phyloP scores from a whole-genome alignment of 2,888 invertebrate species.

The Altica lythri region DNA sequence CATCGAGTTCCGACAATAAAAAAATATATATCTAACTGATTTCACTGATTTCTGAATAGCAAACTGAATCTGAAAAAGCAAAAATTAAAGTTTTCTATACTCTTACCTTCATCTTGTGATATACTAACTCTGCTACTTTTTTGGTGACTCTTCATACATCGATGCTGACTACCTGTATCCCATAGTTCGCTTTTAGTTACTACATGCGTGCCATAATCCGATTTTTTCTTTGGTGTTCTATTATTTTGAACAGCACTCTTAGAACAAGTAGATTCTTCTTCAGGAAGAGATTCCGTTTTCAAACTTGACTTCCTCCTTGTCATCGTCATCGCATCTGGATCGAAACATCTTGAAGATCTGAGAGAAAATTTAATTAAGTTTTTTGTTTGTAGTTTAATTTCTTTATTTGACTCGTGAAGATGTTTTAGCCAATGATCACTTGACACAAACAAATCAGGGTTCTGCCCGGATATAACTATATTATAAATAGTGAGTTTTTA shows the following conservation, averaged over 20 bases:
- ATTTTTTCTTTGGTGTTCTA: conserved; percentile 59
- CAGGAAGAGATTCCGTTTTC: conserved; percentile 47
- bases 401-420: too few relatives aligned
- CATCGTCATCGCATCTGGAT: conserved; percentile 49
- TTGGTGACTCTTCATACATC: conserved; percentile 53
- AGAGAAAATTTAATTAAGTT: too few relatives aligned
- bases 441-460: too few relatives aligned
- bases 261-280: conserved; percentile 43
- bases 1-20: too few relatives aligned
- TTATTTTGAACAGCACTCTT: conserved; percentile 49
- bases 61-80: too few relatives aligned
- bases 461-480: too few relatives aligned
- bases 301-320: conserved; percentile 50
- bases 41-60: background rate
- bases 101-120: conserved; percentile 51
- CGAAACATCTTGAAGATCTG: conserved; percentile 26
- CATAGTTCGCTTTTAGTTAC: conserved; percentile 58
- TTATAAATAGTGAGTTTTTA: too few relatives aligned
- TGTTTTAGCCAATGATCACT: too few relatives aligned
- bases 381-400: too few relatives aligned
- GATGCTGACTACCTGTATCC: conserved; percentile 56
- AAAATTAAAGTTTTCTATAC: too few relatives aligned
- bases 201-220: conserved; percentile 55
- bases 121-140: conserved; percentile 50
- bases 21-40: too few relatives aligned